Evolutionary conservation across 2,797 vertebrate genomes (phyloP).

Genomic region (Xiphorhynchus erythropygius): DNA sequence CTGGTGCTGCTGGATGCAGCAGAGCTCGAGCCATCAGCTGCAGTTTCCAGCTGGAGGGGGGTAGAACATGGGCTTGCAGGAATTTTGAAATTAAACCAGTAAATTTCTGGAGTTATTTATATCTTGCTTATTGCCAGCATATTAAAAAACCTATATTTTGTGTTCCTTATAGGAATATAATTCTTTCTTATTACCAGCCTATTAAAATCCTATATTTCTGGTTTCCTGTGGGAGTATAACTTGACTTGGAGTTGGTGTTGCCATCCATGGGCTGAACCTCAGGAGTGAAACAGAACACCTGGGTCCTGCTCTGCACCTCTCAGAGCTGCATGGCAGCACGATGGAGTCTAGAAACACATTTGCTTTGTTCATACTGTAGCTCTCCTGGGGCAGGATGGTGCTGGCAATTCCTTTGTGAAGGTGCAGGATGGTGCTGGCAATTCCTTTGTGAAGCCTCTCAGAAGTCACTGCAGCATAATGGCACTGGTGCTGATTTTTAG

Average conservation of each 20-base stretch:
- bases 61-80: fast-evolving
- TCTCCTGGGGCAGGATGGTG: not conserved
- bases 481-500: not conserved
- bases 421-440: not conserved
- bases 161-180: not conserved
- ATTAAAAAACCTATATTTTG: not conserved
- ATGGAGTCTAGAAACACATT: fast-evolving
- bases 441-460: not conserved
- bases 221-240: not conserved
- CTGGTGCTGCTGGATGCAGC: not conserved
- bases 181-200: not conserved
- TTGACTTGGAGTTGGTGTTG: not conserved
- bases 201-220: not conserved
- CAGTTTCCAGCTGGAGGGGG: not conserved
- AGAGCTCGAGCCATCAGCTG: not conserved
- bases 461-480: too few species aligned
- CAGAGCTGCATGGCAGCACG: not conserved
- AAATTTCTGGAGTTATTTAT: not conserved
- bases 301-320: fast-evolving
- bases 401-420: not conserved
- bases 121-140: not conserved
- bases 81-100: not conserved
- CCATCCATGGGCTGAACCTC: not conserved
- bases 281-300: not conserved
- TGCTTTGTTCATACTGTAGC: not conserved